Conservation (phyloP, 2,888 invertebrate species). For the Tenodera sinensis region DNA sequence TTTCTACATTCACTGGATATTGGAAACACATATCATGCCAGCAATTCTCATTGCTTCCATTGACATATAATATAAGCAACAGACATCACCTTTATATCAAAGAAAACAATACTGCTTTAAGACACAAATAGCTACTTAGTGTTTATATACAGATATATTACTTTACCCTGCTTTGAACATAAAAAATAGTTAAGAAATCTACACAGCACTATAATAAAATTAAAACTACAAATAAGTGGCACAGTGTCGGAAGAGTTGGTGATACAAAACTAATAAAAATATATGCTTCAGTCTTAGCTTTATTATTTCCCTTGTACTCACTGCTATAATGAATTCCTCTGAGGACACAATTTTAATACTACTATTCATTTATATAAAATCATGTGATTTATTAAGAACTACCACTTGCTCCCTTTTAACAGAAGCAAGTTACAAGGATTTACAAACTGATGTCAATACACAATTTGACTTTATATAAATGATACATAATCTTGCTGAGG, state of each 20-base stretch:
- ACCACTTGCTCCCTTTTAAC: not conserved
- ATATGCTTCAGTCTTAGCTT: not conserved
- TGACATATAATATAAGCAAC: not conserved
- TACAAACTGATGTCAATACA: not conserved
- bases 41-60: not conserved
- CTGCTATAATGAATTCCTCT: not conserved
- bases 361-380: no score
- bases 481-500: not conserved
- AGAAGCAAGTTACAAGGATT: not conserved
- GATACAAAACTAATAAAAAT: not conserved
- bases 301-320: not conserved
- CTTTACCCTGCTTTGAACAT: slow-evolving; percentile 1
- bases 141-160: not conserved
- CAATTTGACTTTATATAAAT: not conserved
- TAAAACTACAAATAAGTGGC: not conserved
- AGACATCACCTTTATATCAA: not conserved
- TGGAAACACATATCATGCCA: not conserved
- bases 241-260: not conserved
- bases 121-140: not conserved
- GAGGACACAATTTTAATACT: not conserved
- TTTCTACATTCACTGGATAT: not conserved
- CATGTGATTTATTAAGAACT: no score
- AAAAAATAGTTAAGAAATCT: not conserved
- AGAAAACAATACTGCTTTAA: slow-evolving; percentile 4
- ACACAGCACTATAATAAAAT: not conserved